Percentiles rank a stretch among this genome's conserved stretches.
Evolutionary conservation across 2,113 vertebrate genomes (phyloP).

Genomic region (Laterallus jamaicensis): DNA sequence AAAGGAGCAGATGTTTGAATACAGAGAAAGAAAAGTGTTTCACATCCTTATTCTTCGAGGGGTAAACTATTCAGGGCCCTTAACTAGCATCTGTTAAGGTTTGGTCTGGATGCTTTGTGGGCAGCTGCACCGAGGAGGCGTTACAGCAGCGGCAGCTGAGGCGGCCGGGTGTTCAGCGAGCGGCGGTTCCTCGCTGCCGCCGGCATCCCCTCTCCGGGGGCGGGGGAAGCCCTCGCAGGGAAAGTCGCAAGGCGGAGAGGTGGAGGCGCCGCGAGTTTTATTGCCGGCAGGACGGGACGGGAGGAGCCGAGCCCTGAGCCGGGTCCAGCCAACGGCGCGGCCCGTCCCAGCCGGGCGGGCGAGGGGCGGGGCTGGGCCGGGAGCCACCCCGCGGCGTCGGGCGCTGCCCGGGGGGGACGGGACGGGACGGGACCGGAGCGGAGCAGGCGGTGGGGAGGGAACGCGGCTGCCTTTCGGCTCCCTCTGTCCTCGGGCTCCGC

Average conservation of each 20-base stretch:
- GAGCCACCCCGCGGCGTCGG: not conserved
- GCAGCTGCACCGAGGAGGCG: not conserved
- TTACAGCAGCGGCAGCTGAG: fast-evolving
- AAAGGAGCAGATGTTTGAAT: not conserved
- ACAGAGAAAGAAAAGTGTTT: not conserved
- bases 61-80: not conserved
- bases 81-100: fast-evolving
- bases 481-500: not conserved
- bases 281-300: not conserved
- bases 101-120: not conserved
- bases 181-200: not conserved
- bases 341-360: not conserved
- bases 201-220: not conserved
- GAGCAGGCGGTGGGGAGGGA: not conserved
- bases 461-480: no score
- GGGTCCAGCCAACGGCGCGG: not conserved
- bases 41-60: no score
- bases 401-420: not conserved
- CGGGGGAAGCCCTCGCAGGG: fast-evolving
- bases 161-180: not conserved
- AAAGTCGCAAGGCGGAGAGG: fast-evolving
- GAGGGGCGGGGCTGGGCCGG: not conserved
- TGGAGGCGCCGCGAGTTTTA: fast-evolving
- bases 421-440: not conserved
- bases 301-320: not conserved